phyloP scores from a whole-genome alignment of 2,797 vertebrate species.

The Characodon lateralis region DNA sequence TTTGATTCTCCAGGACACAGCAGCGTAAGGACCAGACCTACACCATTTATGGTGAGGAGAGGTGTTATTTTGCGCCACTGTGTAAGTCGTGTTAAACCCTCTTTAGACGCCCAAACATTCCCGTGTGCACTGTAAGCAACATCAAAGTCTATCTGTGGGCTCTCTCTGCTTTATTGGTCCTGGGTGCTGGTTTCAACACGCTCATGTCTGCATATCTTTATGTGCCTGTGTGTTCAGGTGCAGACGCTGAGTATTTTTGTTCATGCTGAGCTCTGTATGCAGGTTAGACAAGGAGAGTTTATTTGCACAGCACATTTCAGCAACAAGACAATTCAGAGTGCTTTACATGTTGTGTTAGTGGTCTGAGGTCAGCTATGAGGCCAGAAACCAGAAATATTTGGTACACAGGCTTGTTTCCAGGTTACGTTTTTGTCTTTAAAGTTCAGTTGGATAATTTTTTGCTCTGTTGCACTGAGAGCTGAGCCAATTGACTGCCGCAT shows the following conservation, averaged over 20 bases:
- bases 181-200: constrained; percentile 9
- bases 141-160: constrained; percentile 51
- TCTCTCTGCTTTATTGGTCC: constrained; percentile 26
- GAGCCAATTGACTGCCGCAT: too few species aligned
- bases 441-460: background rate
- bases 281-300: background rate
- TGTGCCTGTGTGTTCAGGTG: constrained; percentile 14
- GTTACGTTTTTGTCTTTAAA: background rate
- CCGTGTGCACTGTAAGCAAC: constrained; percentile 10
- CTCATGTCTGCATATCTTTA: constrained; percentile 5
- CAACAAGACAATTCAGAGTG: too few species aligned
- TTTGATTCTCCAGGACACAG: constrained; percentile 19
- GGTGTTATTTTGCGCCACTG: constrained; percentile 34
- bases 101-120: constrained; percentile 37
- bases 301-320: too few species aligned
- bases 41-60: constrained; percentile 15
- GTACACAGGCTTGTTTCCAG: background rate
- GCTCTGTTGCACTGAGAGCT: background rate
- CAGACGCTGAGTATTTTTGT: background rate
- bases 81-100: constrained; percentile 37
- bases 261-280: background rate
- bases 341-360: background rate
- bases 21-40: constrained; percentile 1
- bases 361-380: background rate
- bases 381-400: background rate